Evolutionary conservation across 2,888 invertebrate species (phyloP), one percentile per base, ranked within the genome.

Genomic region (Dryadula phaetusa): DNA sequence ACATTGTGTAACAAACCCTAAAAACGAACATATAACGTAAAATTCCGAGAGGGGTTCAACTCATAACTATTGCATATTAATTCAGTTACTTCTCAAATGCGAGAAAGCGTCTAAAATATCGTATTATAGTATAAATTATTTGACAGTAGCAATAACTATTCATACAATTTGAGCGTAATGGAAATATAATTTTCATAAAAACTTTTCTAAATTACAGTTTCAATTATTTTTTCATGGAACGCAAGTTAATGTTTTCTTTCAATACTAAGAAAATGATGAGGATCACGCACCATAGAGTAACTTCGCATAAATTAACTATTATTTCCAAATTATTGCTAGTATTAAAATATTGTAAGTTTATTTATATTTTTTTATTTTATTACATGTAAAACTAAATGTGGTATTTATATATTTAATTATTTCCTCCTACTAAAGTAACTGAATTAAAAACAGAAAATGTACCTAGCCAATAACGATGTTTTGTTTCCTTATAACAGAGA

Each of bases 201-300:
- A 78, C 70, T 79, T 78, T 62, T 18, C 46, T 64, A 73, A 80
- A 78, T 78, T 74, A 73, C 67, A 74, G 66, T 76, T 83, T 79
- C 80, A 79, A 82, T 83, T 83, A 77, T 70, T 77, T 80, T 76
- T 42, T 42, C 44, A 42, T 14, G 22, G 20, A 42, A 62, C 18
- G 53, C 5, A 49, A 14, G 22, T 28, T 40, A 58, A 52, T 63
- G 37, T 58, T 56, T 63, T 63, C 62, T 49, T 66, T 63, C 25
- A 60, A 60, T 62, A 44, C 47, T 52, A 20, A 18, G 25, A 78
- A 78, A 77, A 77, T 75, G 73, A 72, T 67, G 73, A 71, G 72
- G 71, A 66, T 72, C 70, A 75, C 76, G 75, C 70, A 69, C 65
- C n/a, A 18, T 20, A 18, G n/a, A 42, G 32, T 34, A 8, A 46